Percentiles rank a stretch among this genome's conserved stretches.
Conservation (phyloP, 2,888 invertebrate species). For the Molanna angustata region DNA sequence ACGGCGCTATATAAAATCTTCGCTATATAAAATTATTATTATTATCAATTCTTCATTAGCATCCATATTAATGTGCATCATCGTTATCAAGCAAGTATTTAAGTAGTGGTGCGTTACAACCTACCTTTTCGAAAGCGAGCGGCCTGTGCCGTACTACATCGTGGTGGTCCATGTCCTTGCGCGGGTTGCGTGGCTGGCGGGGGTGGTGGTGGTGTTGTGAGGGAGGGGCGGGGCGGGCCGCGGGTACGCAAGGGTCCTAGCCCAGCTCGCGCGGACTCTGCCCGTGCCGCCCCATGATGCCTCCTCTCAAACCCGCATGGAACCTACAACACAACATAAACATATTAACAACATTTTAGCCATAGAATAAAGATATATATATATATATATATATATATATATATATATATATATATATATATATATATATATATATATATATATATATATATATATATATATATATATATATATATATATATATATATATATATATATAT, state of each 20-base stretch:
- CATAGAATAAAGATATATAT: too few relatives aligned
- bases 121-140: conserved; percentile 73
- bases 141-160: conserved; percentile 61
- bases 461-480: too few relatives aligned
- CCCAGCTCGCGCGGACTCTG: conserved; percentile 85
- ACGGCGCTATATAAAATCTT: too few relatives aligned
- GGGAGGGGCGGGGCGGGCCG: conserved; percentile 64
- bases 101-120: too few relatives aligned
- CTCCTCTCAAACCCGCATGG: conserved; percentile 70
- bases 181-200: conserved; percentile 56
- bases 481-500: too few relatives aligned
- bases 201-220: conserved; percentile 55
- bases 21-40: too few relatives aligned
- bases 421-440: too few relatives aligned
- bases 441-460: too few relatives aligned
- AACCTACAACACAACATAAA: conserved; percentile 51
- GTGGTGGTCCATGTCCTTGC: conserved; percentile 48
- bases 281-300: conserved; percentile 80
- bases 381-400: background rate
- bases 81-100: too few relatives aligned
- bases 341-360: background rate
- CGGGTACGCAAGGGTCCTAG: conserved; percentile 68
- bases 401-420: background rate
- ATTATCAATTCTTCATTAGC: too few relatives aligned
- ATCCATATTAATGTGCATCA: too few relatives aligned